Conservation (phyloP, 37 sponge, comb jelly and placozoan species). For the Crambe crambe region DNA sequence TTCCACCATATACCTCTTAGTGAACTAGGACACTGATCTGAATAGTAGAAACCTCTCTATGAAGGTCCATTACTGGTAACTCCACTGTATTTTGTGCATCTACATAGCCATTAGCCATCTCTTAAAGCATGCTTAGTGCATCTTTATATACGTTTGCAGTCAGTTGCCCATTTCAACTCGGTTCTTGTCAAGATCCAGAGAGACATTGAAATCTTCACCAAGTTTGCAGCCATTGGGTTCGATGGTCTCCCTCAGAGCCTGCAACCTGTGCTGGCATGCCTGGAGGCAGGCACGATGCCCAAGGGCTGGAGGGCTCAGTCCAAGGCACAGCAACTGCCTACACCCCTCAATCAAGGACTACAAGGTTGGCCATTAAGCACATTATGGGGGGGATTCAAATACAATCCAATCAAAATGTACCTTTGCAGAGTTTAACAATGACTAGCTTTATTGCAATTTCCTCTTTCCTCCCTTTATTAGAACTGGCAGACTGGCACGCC, state of each 20-base stretch:
- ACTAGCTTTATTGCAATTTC: too few species aligned
- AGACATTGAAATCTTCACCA: not conserved
- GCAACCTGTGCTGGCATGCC: constrained; percentile 1
- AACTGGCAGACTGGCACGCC: too few species aligned
- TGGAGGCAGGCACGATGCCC: not conserved
- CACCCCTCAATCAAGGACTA: not conserved
- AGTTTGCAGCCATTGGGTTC: constrained; percentile 15
- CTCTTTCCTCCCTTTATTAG: too few species aligned
- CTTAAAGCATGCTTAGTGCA: not conserved
- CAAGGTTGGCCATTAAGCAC: constrained; percentile 10
- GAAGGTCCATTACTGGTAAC: not conserved
- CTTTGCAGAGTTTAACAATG: too few species aligned
- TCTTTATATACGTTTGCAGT: not conserved
- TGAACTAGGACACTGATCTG: too few species aligned
- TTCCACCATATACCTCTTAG: too few species aligned
- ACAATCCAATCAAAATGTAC: too few species aligned
- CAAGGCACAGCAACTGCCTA: not conserved
- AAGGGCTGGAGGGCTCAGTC: not conserved
- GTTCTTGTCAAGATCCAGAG: not conserved
- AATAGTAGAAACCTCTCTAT: not conserved
- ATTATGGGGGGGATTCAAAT: too few species aligned
- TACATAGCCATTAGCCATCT: too few species aligned
- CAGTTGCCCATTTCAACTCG: constrained; percentile 4
- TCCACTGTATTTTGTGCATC: constrained; percentile 4
- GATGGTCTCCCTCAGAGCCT: constrained; percentile 19